These are phyloP conservation scores for Equus quagga DNA, from an alignment of 2,113 vertebrate species.

Conservation along the genomic window DNA sequence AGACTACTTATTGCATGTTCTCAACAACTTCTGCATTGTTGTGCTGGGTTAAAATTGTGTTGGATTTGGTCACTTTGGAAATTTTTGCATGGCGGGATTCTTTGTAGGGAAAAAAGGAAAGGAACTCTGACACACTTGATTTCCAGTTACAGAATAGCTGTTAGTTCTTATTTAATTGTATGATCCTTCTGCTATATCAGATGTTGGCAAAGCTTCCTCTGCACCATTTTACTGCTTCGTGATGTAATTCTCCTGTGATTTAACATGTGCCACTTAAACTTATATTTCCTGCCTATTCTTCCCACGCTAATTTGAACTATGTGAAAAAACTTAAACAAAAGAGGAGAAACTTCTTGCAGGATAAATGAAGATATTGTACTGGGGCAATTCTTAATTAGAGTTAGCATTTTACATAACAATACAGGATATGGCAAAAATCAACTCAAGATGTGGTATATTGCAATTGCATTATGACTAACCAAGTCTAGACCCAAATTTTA, in stretches of 20 bases:
- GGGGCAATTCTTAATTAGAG: conserved; percentile 45
- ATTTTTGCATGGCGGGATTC: neutral
- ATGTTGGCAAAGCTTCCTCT: neutral
- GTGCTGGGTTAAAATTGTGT: neutral
- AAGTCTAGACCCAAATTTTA: conserved; percentile 68
- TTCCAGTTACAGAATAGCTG: neutral
- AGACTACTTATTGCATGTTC: neutral
- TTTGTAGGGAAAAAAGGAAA: conserved; percentile 29
- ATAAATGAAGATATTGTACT: conserved; percentile 37
- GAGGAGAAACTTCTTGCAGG: conserved; percentile 44
- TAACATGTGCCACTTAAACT: conserved; percentile 61
- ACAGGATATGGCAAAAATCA: conserved; percentile 62
- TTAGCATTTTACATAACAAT: conserved; percentile 65
- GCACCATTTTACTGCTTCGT: neutral
- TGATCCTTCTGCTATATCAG: neutral
- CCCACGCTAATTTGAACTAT: conserved; percentile 58
- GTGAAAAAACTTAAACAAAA: neutral
- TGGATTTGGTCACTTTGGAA: neutral
- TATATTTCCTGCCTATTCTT: conserved; percentile 58
- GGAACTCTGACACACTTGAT: neutral
- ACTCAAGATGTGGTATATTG: conserved; percentile 54
- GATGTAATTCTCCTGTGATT: conserved; percentile 29
- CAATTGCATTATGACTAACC: conserved; percentile 40
- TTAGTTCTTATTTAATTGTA: conserved; percentile 40
- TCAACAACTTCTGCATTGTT: neutral